Conservation (phyloP, 1,140 invertebrate genomes). For the Sitobion miscanthi region DNA sequence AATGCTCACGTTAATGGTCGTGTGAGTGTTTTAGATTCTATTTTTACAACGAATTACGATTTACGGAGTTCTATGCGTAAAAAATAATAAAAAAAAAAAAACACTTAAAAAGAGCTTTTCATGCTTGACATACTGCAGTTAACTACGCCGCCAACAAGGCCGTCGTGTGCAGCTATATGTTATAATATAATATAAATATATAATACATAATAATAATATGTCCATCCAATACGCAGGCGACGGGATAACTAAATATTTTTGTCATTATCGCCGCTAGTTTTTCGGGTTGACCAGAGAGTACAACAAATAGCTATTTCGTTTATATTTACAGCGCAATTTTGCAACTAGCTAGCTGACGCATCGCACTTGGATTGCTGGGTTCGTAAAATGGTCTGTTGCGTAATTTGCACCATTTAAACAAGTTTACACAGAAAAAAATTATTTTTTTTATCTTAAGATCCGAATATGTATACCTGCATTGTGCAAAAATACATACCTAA, state of each 20-base stretch:
- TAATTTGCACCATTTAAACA: not conserved
- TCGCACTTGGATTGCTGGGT: not conserved
- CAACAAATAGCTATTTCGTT: not conserved
- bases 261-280: not conserved
- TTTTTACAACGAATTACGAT: constrained; percentile 48
- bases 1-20: constrained; percentile 24
- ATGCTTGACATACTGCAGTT: not conserved
- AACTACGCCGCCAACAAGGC: constrained; percentile 17
- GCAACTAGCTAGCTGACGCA: not conserved
- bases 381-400: not conserved
- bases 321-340: not conserved
- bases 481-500: not conserved
- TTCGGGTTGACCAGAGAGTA: not conserved
- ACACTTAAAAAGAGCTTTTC: constrained; percentile 43
- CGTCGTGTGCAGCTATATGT: not conserved
- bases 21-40: constrained; percentile 23
- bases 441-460: not conserved
- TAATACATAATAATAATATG: not conserved
- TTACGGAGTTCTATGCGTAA: not conserved
- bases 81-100: not conserved
- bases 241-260: not conserved
- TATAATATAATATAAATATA: not conserved
- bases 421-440: not conserved
- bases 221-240: not conserved
- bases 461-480: not conserved